Conservation (phyloP, 2,113 vertebrate species). For the Hydrochoerus hydrochaeris region DNA sequence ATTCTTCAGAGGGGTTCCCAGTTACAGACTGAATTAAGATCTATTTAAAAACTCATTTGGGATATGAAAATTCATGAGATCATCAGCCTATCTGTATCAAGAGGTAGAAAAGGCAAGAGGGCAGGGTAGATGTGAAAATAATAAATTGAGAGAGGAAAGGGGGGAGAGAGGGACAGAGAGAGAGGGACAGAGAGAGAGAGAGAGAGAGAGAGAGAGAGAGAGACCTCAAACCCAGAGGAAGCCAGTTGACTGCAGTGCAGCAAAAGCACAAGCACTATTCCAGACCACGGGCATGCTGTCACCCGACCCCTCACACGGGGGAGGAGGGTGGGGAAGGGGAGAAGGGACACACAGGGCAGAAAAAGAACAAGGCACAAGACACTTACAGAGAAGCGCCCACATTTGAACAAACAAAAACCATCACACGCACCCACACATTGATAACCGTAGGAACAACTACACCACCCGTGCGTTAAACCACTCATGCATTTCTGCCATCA, state of each 20-base stretch:
- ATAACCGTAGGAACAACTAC: constrained; percentile 23
- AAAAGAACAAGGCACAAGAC: constrained; percentile 84
- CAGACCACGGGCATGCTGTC: constrained; percentile 86
- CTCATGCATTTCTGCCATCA: constrained; percentile 86
- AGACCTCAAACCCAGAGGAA: constrained; percentile 37
- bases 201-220: background rate
- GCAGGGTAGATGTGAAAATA: constrained; percentile 26
- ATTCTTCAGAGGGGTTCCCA: background rate
- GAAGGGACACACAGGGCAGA: constrained; percentile 81
- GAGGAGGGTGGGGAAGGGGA: constrained; percentile 39
- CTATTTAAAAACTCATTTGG: constrained; percentile 27
- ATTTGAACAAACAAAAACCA: constrained; percentile 65
- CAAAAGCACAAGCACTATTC: constrained; percentile 85
- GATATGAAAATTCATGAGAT: constrained; percentile 55
- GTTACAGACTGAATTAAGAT: background rate
- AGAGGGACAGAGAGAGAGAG: background rate
- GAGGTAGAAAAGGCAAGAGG: constrained; percentile 48
- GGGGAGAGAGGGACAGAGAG: background rate
- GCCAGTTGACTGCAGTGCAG: constrained; percentile 82
- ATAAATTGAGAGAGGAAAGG: background rate
- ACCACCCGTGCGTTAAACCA: constrained; percentile 82
- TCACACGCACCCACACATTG: constrained; percentile 67
- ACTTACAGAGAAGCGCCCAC: constrained; percentile 79
- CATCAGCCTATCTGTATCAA: constrained; percentile 49
- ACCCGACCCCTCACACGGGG: constrained; percentile 79